These are phyloP conservation scores for Drosophila suzukii DNA, from an alignment of 1,140 invertebrate genomes.

Conservation along the genomic window DNA sequence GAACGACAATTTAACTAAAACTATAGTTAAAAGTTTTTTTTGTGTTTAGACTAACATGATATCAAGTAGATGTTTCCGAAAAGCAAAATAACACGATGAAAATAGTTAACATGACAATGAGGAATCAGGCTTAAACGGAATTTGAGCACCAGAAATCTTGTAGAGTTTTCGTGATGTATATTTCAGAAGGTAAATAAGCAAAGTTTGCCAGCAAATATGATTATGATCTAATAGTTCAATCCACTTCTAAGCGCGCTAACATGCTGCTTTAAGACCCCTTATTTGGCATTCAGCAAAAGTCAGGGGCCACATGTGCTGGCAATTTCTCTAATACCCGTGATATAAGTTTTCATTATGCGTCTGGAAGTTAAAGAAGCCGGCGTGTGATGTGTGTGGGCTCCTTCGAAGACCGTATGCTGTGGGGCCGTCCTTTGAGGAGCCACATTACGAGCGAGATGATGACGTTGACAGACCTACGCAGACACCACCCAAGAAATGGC, in stretches of 20 bases:
- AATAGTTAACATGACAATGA: too few relatives aligned
- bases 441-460: constrained; percentile 63
- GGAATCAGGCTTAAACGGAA: too few relatives aligned
- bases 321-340: constrained; percentile 72
- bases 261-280: constrained; percentile 12
- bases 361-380: constrained; percentile 43
- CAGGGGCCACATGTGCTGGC: constrained; percentile 56
- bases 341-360: constrained; percentile 76
- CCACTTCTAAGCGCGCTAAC: neutral
- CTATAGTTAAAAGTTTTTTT: too few relatives aligned
- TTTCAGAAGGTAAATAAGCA: neutral
- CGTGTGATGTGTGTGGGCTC: constrained; percentile 15
- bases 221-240: constrained; percentile 22
- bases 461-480: constrained; percentile 77
- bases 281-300: constrained; percentile 30
- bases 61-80: too few relatives aligned
- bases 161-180: too few relatives aligned
- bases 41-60: too few relatives aligned
- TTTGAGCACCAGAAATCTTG: too few relatives aligned
- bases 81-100: too few relatives aligned
- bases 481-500: constrained; percentile 47
- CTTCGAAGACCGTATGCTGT: neutral
- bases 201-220: neutral
- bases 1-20: too few relatives aligned
- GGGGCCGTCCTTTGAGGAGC: constrained; percentile 13